phyloP scores from a whole-genome alignment of 2,797 vertebrate species.

The Urosaurus nigricauda region DNA sequence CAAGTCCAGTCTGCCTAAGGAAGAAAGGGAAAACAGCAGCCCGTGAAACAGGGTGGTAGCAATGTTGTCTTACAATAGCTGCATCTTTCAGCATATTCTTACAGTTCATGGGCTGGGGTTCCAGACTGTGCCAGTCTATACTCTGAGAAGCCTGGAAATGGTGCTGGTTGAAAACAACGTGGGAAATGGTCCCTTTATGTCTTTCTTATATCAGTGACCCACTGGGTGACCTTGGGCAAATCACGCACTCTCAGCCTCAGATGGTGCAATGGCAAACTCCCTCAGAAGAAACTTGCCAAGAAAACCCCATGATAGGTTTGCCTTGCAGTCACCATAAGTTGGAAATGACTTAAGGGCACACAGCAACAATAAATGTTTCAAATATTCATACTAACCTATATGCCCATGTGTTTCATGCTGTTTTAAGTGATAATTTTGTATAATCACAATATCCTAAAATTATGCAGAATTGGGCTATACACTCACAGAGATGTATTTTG shows the following conservation, averaged over 20 bases:
- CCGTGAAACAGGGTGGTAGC: not conserved
- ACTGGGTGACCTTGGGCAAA: too few relatives aligned
- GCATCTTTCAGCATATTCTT: not conserved
- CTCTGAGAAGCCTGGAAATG: not conserved
- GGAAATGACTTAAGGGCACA: too few relatives aligned
- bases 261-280: too few relatives aligned
- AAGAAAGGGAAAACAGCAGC: not conserved
- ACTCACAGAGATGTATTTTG: not conserved
- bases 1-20: conserved; percentile 86
- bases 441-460: not conserved
- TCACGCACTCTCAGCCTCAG: too few relatives aligned
- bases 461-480: not conserved
- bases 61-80: too few relatives aligned
- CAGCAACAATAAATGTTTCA: not conserved
- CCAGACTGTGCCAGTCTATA: not conserved
- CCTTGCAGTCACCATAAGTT: too few relatives aligned
- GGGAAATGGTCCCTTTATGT: not conserved
- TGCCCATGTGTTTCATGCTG: not conserved
- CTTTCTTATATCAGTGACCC: too few relatives aligned
- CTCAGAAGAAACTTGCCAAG: too few relatives aligned
- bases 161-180: not conserved
- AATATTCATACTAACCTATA: not conserved
- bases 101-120: too few relatives aligned
- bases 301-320: too few relatives aligned
- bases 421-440: not conserved